Percentiles rank a stretch among this genome's conserved stretches.
These are phyloP conservation scores for Enteromius radiatus DNA, from an alignment of 2,797 vertebrate species.

Conservation along the genomic window DNA sequence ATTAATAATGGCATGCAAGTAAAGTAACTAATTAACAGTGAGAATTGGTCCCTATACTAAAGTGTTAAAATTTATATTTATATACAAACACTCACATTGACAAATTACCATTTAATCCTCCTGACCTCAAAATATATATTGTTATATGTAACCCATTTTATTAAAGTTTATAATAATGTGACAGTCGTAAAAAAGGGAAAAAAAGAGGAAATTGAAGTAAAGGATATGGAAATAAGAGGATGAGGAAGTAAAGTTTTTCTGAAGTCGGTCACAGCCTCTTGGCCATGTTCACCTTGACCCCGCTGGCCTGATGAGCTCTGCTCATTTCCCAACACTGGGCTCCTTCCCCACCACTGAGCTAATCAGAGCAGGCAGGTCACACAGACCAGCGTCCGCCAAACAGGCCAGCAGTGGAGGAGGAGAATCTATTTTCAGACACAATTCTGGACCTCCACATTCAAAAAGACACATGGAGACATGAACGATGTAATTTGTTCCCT, in stretches of 20 bases:
- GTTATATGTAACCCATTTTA: not conserved
- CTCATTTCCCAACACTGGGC: slow-evolving; percentile 30
- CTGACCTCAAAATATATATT: not conserved
- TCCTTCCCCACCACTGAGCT: slow-evolving; percentile 41
- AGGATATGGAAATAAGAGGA: not conserved
- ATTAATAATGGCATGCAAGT: not conserved
- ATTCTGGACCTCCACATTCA: slow-evolving; percentile 16
- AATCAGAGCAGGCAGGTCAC: slow-evolving; percentile 43
- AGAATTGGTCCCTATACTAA: not conserved
- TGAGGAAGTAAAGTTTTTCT: slow-evolving; percentile 1
- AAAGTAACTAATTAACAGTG: not conserved
- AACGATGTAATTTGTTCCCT: slow-evolving; percentile 1
- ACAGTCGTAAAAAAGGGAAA: not conserved
- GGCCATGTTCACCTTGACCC: slow-evolving; percentile 55
- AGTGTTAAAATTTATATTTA: not conserved
- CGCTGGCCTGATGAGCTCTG: slow-evolving; percentile 31
- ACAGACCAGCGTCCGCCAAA: slow-evolving; percentile 26
- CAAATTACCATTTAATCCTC: not conserved
- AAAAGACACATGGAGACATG: slow-evolving; percentile 20
- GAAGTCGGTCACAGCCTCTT: slow-evolving; percentile 1
- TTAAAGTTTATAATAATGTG: not conserved
- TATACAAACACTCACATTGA: not conserved
- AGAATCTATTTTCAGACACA: slow-evolving; percentile 47
- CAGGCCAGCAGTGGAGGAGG: slow-evolving; percentile 31
- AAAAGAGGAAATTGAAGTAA: not conserved